Percentiles rank a stretch among this genome's conserved stretches.
phyloP scores from a whole-genome alignment of 2,888 invertebrate species.

The Thyatira batis region DNA sequence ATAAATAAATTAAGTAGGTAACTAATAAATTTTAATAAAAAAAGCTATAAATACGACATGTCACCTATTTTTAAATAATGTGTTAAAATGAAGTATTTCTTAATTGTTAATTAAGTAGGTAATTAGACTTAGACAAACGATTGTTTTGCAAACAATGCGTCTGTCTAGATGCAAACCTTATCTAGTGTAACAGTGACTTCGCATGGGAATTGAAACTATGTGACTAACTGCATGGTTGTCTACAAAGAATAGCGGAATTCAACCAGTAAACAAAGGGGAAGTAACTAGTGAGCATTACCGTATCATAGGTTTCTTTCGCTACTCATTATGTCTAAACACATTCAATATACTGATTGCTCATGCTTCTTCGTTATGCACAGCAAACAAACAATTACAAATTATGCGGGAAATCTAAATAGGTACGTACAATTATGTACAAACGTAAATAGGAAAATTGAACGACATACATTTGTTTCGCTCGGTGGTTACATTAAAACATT shows the following conservation, averaged over 20 bases:
- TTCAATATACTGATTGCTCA: conserved; percentile 26
- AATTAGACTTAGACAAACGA: no score
- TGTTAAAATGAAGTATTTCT: no score
- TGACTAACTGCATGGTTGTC: neutral
- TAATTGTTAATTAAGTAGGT: no score
- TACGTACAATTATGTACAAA: conserved; percentile 5
- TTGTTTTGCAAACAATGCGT: neutral
- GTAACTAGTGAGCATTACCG: conserved; percentile 11
- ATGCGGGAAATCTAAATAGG: conserved; percentile 22
- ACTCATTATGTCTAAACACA: conserved; percentile 22
- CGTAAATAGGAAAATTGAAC: neutral
- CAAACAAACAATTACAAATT: conserved; percentile 21
- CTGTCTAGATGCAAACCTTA: neutral
- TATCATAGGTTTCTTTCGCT: conserved; percentile 30
- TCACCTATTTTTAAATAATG: no score
- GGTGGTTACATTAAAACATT: neutral
- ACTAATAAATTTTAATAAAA: neutral
- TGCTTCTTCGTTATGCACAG: conserved; percentile 35
- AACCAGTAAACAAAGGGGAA: conserved; percentile 31
- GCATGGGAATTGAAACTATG: neutral
- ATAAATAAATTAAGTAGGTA: no score
- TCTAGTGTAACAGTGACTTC: neutral
- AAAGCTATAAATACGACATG: neutral
- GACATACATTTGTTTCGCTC: neutral
- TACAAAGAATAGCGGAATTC: neutral